These are phyloP conservation scores for Tinea semifulvella DNA, from an alignment of 2,888 invertebrate species.

Conservation along the genomic window DNA sequence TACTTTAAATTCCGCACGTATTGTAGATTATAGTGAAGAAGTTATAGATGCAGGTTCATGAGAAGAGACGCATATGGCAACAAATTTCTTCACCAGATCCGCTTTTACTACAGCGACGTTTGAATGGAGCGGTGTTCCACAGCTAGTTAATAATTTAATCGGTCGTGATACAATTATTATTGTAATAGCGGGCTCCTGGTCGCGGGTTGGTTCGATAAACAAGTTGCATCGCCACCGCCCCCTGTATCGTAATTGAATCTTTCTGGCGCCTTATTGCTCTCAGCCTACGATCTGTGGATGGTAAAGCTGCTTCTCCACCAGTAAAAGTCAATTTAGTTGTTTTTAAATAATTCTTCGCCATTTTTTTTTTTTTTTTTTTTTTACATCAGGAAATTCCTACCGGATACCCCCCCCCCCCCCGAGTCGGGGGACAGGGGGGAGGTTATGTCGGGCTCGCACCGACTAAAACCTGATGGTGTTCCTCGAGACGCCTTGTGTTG, in stretches of 20 bases:
- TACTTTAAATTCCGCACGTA: slow-evolving; percentile 1
- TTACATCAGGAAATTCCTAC: no score
- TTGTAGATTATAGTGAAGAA: no score
- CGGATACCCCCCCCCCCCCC: no score
- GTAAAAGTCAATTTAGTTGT: neutral
- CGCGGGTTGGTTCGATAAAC: slow-evolving; percentile 11
- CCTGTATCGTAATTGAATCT: slow-evolving; percentile 58
- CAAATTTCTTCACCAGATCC: slow-evolving; percentile 7
- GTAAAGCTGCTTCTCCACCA: neutral
- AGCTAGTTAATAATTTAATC: slow-evolving; percentile 49
- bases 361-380: neutral
- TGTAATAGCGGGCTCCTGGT: slow-evolving; percentile 52
- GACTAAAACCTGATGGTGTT: no score
- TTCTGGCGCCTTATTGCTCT: slow-evolving; percentile 26
- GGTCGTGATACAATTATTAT: slow-evolving; percentile 58
- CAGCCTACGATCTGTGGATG: slow-evolving; percentile 12
- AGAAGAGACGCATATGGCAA: slow-evolving; percentile 9
- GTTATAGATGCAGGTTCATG: neutral
- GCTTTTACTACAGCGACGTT: slow-evolving; percentile 13
- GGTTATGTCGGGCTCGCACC: no score
- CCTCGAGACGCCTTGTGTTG: no score
- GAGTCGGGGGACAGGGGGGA: no score
- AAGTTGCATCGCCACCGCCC: slow-evolving; percentile 11
- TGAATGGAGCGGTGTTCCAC: slow-evolving; percentile 36
- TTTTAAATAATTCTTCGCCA: no score